Evolutionary conservation across 2,888 invertebrate genomes (phyloP).

Genomic region (Drosophila niveifrons): DNA sequence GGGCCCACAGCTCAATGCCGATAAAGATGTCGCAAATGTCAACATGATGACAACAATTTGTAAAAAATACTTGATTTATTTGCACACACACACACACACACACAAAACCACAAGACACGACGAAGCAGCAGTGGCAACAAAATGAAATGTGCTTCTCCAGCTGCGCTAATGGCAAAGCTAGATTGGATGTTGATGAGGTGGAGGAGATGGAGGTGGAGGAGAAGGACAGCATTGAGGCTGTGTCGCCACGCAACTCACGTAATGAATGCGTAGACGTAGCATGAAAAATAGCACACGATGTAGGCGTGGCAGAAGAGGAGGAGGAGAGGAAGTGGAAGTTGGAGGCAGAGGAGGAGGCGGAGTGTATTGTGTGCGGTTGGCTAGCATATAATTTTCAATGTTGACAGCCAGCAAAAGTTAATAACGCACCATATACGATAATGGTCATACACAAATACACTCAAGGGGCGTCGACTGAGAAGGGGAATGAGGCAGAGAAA

Average conservation of each 20-base stretch:
- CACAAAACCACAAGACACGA: constrained; percentile 15
- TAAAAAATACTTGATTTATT: constrained; percentile 81
- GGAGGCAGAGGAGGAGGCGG: background rate
- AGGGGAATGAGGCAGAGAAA: background rate
- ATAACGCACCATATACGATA: constrained; percentile 78
- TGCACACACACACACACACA: constrained; percentile 31
- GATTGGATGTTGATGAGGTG: background rate
- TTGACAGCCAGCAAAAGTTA: constrained; percentile 79
- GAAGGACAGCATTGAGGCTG: constrained; percentile 5
- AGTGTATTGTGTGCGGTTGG: constrained; percentile 52
- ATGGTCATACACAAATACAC: constrained; percentile 63
- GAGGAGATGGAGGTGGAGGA: background rate
- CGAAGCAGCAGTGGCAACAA: constrained; percentile 45
- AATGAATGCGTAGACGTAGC: constrained; percentile 73
- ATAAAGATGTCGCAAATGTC: constrained; percentile 80
- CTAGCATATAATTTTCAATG: constrained; percentile 77
- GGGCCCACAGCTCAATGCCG: constrained; percentile 42
- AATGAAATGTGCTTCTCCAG: constrained; percentile 68
- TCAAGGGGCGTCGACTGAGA: background rate
- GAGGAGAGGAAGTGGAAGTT: too few species aligned
- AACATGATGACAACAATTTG: constrained; percentile 81
- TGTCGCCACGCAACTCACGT: constrained; percentile 74
- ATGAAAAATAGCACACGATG: constrained; percentile 62
- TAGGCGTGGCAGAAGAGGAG: background rate
- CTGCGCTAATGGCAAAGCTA: constrained; percentile 64